These are phyloP conservation scores for Drosophila trichaetosa DNA, from an alignment of 2,888 invertebrate genomes.

Conservation along the genomic window DNA sequence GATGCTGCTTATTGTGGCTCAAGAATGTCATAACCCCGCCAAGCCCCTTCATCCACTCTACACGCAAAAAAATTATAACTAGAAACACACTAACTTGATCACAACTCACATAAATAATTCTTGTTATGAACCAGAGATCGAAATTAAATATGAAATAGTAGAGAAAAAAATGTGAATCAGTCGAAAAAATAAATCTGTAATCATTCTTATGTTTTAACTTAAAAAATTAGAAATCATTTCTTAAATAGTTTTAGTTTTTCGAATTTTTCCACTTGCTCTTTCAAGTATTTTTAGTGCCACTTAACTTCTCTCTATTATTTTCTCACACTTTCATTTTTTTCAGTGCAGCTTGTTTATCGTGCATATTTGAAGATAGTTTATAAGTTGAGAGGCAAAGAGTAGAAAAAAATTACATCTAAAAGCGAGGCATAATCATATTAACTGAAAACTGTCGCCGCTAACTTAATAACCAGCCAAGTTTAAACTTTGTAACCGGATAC, in stretches of 20 bases:
- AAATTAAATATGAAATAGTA: too few species aligned
- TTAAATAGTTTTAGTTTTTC: not conserved
- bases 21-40: conserved; percentile 35
- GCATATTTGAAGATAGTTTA: conserved; percentile 44
- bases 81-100: not conserved
- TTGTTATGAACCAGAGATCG: not conserved
- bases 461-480: conserved; percentile 71
- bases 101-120: not conserved
- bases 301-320: not conserved
- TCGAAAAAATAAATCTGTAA: not conserved
- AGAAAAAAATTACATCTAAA: conserved; percentile 33
- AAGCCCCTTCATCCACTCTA: not conserved
- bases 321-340: not conserved
- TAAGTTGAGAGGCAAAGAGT: not conserved
- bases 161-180: too few species aligned
- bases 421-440: conserved; percentile 73
- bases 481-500: conserved; percentile 38
- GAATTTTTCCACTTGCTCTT: not conserved
- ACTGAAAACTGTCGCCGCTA: conserved; percentile 69
- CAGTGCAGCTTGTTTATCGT: conserved; percentile 54
- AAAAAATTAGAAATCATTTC: not conserved
- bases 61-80: not conserved
- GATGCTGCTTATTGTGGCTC: conserved; percentile 71
- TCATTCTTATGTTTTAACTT: too few species aligned
- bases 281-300: not conserved